Base-by-base conservation (phyloP, 2,797 vertebrate species). In the Hybognathus amarus region DNA sequence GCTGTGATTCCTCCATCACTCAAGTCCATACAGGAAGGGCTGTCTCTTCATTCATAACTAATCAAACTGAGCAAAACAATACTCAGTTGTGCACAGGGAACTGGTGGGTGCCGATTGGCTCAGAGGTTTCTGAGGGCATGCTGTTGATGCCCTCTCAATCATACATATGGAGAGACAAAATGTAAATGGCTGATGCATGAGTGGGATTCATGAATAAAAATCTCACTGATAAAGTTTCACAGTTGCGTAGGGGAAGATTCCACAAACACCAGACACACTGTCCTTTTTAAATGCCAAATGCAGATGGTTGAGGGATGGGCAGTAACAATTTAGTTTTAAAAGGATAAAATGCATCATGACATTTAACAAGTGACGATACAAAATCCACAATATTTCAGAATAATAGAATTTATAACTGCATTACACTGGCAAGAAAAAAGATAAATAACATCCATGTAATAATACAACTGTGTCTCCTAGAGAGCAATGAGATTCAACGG, bases 161-260 rank as follows among this genome's bases (percentile, higher is more conserved):
- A 91, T 93, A 89, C 91, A 94, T 93, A 93, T 93, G 91, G 90
- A 92, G 90, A 88, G 38, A 27, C n/a, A 90, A 89, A 87, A 88
- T 90, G 91, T 90, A 93, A 91, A 91, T 89, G 85, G 87, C 52
- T 75, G 59, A 75, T 90, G 69, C 84, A 47, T 0, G 77, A 90
- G 90, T 89, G 90, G 91, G 89, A 86, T 77, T 91, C 87, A 81
- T 92, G 90, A 93, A 93, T 91, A 84, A 85, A 86, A 90, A 91
- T 91, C 91, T 93, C 89, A 91, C 70, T 27, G 12, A 85, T 87
- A 83, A 90, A 91, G 88, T 85, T 89, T 87, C 17, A 86, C 86
- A 88, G 85, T 88, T 91, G 88, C 90, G 89, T 84, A 88, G 85
- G 85, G 67, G 88, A 88, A 92, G 91, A 88, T 90, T 90, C 90